These are phyloP conservation scores for Ashinkailepas kermadecensis DNA, from an alignment of 2,888 invertebrate species.

Conservation along the genomic window DNA sequence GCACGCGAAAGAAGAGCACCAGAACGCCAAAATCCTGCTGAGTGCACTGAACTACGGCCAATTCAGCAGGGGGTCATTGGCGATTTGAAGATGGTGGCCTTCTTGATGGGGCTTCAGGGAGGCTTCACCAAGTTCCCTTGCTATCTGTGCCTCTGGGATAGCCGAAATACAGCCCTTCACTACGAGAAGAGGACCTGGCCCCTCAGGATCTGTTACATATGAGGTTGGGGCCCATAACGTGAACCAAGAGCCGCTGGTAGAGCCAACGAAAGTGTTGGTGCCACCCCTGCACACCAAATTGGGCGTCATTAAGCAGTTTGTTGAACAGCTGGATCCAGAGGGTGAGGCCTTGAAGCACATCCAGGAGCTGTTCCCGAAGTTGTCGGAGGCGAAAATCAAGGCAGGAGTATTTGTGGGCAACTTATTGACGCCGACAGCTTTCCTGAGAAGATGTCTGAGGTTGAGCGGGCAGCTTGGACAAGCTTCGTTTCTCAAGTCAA, in stretches of 20 bases:
- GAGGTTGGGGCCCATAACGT: conserved; percentile 25
- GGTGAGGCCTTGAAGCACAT: conserved; percentile 27
- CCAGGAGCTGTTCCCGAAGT: conserved; percentile 29
- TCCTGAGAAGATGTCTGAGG: no score
- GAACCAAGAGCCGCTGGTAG: conserved; percentile 28
- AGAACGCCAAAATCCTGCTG: conserved; percentile 37
- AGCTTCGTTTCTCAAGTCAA: no score
- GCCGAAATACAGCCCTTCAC: conserved; percentile 11
- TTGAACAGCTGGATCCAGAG: conserved; percentile 27
- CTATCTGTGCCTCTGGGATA: conserved; percentile 32
- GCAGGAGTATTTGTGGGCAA: conserved; percentile 30
- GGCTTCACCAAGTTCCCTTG: conserved; percentile 32
- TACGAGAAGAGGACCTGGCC: conserved; percentile 32
- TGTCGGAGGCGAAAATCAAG: conserved; percentile 32
- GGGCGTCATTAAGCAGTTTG: conserved; percentile 34
- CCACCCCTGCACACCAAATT: conserved; percentile 33
- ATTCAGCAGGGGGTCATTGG: conserved; percentile 35
- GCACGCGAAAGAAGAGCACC: conserved; percentile 37
- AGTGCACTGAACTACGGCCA: conserved; percentile 36
- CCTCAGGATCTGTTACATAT: conserved; percentile 5
- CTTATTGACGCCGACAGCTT: no score
- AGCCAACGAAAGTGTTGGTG: conserved; percentile 27
- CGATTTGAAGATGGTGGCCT: conserved; percentile 38
- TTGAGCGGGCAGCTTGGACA: no score
- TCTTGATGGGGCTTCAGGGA: conserved; percentile 34